Percentiles rank a stretch among this genome's conserved stretches.
Conservation (phyloP, 2,797 vertebrate genomes). For the Enteromius treurensis region DNA sequence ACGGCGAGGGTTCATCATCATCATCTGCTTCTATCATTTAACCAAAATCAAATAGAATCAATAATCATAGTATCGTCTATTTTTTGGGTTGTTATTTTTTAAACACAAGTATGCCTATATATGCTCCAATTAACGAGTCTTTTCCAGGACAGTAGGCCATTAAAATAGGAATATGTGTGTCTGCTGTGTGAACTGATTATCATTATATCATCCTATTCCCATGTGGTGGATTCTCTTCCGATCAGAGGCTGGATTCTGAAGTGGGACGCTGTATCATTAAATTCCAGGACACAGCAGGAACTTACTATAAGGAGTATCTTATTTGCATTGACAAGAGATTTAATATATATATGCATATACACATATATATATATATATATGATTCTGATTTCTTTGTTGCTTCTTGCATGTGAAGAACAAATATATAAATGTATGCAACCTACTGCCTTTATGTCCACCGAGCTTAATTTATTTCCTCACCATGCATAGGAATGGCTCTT, state of each 20-base stretch:
- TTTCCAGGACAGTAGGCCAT: constrained; percentile 47
- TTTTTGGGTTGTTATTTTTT: constrained; percentile 41
- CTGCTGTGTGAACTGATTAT: constrained; percentile 46
- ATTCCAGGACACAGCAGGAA: constrained; percentile 56
- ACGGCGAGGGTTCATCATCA: constrained; percentile 65
- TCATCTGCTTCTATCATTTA: constrained; percentile 39
- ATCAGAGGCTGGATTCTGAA: constrained; percentile 39
- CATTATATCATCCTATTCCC: constrained; percentile 50
- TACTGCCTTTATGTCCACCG: constrained; percentile 53
- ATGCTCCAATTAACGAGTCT: constrained; percentile 60
- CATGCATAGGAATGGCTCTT: constrained; percentile 67
- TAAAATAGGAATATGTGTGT: constrained; percentile 47
- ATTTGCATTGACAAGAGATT: constrained; percentile 68
- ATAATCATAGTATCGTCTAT: constrained; percentile 48
- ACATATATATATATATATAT: background rate
- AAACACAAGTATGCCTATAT: constrained; percentile 44
- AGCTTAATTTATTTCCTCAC: constrained; percentile 69
- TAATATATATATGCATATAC: too few species aligned
- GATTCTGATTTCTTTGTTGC: constrained; percentile 66
- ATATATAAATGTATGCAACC: constrained; percentile 32
- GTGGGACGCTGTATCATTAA: constrained; percentile 58
- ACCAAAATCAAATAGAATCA: constrained; percentile 50
- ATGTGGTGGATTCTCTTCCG: constrained; percentile 46
- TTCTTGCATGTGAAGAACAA: constrained; percentile 32
- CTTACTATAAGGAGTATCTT: constrained; percentile 69